phyloP scores from a whole-genome alignment of 2,888 invertebrate genomes.

The Smittia aterrima region DNA sequence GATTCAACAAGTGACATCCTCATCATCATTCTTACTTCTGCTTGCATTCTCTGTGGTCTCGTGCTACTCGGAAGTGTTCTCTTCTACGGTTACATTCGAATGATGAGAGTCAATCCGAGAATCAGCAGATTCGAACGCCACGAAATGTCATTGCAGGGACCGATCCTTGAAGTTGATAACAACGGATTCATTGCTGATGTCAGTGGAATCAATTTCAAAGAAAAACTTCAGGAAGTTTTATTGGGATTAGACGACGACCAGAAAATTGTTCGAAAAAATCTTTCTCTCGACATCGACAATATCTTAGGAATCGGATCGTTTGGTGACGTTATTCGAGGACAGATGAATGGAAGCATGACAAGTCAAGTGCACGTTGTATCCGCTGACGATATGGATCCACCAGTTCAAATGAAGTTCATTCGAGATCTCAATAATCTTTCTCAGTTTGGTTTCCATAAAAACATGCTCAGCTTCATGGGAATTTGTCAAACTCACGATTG shows the following conservation, averaged over 20 bases:
- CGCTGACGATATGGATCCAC: conserved; percentile 55
- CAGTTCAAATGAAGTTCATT: conserved; percentile 57
- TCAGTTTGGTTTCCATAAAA: conserved; percentile 66
- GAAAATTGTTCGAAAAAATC: conserved; percentile 63
- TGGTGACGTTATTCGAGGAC: conserved; percentile 73
- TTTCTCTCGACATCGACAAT: conserved; percentile 69
- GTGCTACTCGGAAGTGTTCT: conserved; percentile 63
- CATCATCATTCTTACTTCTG: conserved; percentile 57
- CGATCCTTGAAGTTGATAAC: conserved; percentile 77
- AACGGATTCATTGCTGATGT: conserved; percentile 75
- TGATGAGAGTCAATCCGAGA: conserved; percentile 42
- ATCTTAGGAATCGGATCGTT: conserved; percentile 73
- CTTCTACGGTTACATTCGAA: conserved; percentile 56
- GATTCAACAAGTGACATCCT: conserved; percentile 53
- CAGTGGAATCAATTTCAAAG: conserved; percentile 66
- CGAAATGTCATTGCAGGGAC: conserved; percentile 73
- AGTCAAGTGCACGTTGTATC: conserved; percentile 67
- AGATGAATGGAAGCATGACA: conserved; percentile 60
- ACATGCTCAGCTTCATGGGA: conserved; percentile 72
- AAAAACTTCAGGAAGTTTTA: conserved; percentile 67
- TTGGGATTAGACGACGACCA: conserved; percentile 57
- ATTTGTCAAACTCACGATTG: conserved; percentile 76
- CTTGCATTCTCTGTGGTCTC: conserved; percentile 67
- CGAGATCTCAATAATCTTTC: conserved; percentile 72
- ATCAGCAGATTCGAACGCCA: conserved; percentile 59